phyloP scores from a whole-genome alignment of 2,888 invertebrate genomes.

The Epinotia brunnichana region DNA sequence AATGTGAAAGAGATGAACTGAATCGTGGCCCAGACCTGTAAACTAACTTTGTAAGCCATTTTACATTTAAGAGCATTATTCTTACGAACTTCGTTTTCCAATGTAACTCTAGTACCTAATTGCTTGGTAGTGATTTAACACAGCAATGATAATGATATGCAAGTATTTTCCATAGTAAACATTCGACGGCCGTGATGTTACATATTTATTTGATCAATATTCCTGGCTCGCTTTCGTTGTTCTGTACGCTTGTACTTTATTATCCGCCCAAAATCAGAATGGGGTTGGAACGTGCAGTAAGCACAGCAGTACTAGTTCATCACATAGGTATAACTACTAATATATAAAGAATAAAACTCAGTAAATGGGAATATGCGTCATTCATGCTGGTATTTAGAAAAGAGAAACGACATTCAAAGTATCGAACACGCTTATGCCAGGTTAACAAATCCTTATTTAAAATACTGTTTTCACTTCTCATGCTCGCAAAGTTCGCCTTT shows the following conservation, averaged over 20 bases:
- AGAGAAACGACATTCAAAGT: no score
- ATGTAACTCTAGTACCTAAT: background rate
- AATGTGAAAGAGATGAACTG: background rate
- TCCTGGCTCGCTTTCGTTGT: background rate
- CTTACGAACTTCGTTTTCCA: background rate
- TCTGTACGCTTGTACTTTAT: slow-evolving; percentile 29
- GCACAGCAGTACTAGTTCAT: no score
- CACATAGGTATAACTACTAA: no score
- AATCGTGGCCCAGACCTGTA: background rate
- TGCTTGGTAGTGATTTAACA: background rate
- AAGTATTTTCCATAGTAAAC: background rate
- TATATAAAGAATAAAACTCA: no score
- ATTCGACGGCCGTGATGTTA: background rate
- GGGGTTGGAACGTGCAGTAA: no score
- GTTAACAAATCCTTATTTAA: no score
- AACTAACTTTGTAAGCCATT: background rate
- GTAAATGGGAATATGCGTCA: no score
- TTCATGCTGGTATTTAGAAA: no score
- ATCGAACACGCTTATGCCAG: no score
- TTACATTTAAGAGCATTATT: background rate
- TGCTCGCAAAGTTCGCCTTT: no score
- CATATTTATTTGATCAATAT: slow-evolving; percentile 49
- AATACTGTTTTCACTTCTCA: no score
- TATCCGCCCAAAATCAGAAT: no score
- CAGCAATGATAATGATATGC: background rate